Base-by-base conservation (phyloP, 2,888 invertebrate genomes). In the Oscheius sp. region DNA sequence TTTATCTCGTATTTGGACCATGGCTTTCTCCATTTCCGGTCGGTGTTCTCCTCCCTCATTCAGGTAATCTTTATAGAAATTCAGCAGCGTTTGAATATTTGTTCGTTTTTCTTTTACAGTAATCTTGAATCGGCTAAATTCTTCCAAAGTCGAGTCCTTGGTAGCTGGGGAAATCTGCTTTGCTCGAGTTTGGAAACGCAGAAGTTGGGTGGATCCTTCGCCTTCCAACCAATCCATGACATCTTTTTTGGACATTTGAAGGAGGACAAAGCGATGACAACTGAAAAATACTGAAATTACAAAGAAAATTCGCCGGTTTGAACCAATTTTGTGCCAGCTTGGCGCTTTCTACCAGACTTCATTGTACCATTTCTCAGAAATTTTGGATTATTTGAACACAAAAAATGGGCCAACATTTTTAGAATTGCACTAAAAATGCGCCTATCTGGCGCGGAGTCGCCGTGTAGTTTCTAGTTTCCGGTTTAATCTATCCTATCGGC, bases 101-200 rank as follows among this genome's bases (percentile, higher is more conserved):
- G 75, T 75, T 35, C 77, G 73, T 41, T 79, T 68, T 53, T 80
- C 78, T 70, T 78, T 81, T 0, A 81, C 81, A 49, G 74, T 68
- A 7, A 76, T 61, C 45, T 81, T 81, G 75, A 77, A 83, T 12
- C 56, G 18, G 16, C 74, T 71, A 53, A 81, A 83, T 13, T 80
- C 76, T 43, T 83, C 80, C 41, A 69, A 55, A n/a, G 74, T 52
- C 1, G 61, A 25, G n/a, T 61, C 74, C 1, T 73, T 68, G n/a
- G 73, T 68, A 2, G 41, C 64, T 1, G 52, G 69, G 16, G 53
- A 16, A 1, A n/a, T 49, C 41, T 66, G 63, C 25, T 69, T 69
- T 5, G 46, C 53, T n/a, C 74, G 74, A 13, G 49, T 43, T 45
- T 73, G 74, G 63, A 76, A 79, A n/a, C 71, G 53, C 13, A 46